These are phyloP conservation scores for Heterocephalus glaber DNA, from an alignment of 2,113 vertebrate genomes.

Conservation along the genomic window DNA sequence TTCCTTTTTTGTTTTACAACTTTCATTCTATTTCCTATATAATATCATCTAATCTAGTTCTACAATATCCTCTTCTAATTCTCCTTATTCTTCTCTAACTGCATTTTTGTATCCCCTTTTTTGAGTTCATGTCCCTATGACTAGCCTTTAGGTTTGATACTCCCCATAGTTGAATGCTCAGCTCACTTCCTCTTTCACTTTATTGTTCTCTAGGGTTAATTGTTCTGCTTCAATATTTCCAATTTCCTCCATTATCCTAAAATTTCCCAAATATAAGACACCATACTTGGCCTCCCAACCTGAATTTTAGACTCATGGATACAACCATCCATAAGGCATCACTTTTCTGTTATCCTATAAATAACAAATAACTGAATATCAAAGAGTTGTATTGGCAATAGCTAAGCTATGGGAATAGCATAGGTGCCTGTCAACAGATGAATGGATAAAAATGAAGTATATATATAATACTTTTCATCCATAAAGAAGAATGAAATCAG, in stretches of 20 bases:
- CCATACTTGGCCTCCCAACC: neutral
- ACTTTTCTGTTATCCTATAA: slow-evolving; percentile 8
- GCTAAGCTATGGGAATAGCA: too few species aligned
- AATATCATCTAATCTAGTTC: slow-evolving; percentile 3
- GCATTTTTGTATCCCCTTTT: neutral
- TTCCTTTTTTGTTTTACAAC: slow-evolving; percentile 38
- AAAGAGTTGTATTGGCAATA: neutral
- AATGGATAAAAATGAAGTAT: neutral
- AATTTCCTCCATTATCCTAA: slow-evolving; percentile 19
- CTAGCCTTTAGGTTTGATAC: neutral
- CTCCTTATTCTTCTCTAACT: neutral
- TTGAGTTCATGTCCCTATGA: neutral
- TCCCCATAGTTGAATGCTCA: neutral
- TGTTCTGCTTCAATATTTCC: neutral
- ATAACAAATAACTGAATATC: neutral
- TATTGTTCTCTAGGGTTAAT: slow-evolving; percentile 22
- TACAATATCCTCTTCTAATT: slow-evolving; percentile 6
- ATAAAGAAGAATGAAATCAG: neutral
- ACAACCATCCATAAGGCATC: neutral
- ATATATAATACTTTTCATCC: neutral
- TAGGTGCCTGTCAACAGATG: neutral
- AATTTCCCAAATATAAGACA: slow-evolving; percentile 11
- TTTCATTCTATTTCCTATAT: slow-evolving; percentile 38
- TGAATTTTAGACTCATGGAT: slow-evolving; percentile 18
- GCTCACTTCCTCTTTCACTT: neutral